phyloP scores from a whole-genome alignment of 1,140 invertebrate genomes.

The Pachyrhynchus sulphureomaculatus region DNA sequence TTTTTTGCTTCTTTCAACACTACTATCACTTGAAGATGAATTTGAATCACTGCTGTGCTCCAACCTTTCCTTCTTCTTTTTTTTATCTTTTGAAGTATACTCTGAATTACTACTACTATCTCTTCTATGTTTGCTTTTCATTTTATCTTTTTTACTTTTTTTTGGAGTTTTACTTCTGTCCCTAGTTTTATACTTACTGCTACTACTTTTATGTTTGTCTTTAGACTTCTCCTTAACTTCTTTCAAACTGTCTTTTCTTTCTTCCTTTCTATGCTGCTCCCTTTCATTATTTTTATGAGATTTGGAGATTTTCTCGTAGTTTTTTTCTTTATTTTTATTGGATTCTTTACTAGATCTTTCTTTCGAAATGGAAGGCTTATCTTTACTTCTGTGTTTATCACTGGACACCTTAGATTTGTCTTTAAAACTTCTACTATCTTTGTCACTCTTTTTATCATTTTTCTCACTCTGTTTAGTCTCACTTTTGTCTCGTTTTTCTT shows the following conservation, averaged over 20 bases:
- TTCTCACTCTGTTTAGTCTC: neutral
- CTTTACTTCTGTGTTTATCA: conserved; percentile 19
- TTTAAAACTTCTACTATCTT: neutral
- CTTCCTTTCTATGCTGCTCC: conserved; percentile 32
- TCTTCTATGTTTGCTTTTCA: conserved; percentile 14
- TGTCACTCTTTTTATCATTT: no score
- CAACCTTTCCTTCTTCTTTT: conserved; percentile 6
- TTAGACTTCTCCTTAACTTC: neutral
- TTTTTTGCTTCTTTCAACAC: neutral
- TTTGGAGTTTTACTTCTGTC: conserved; percentile 37
- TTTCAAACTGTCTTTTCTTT: conserved; percentile 30
- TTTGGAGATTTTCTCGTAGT: conserved; percentile 1
- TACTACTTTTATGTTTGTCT: conserved; percentile 16
- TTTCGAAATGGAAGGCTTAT: neutral
- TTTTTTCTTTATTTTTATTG: conserved; percentile 4
- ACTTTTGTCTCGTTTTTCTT: neutral
- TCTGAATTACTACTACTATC: neutral
- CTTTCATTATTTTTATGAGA: conserved; percentile 22
- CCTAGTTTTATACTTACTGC: conserved; percentile 12
- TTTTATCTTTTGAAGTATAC: conserved; percentile 24
- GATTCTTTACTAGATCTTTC: conserved; percentile 27
- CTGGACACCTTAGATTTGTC: conserved; percentile 10
- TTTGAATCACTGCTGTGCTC: neutral
- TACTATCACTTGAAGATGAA: neutral
- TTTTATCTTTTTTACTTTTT: conserved; percentile 32